Evolutionary conservation across 1,140 invertebrate species (phyloP).

Genomic region (Eurytemora carolleeae): DNA sequence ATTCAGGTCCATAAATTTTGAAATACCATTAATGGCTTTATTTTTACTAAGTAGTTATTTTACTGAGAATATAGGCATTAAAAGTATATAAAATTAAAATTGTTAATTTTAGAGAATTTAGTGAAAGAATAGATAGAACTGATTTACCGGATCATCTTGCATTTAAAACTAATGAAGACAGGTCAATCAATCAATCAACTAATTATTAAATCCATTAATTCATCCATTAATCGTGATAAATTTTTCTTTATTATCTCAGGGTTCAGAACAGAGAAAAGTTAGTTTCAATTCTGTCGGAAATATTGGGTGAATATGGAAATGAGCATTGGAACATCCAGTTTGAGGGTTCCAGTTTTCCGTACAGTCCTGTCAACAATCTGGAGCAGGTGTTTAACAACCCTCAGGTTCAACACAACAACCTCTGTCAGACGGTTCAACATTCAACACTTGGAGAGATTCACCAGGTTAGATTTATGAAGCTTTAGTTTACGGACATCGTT

Average conservation of each 20-base stretch:
- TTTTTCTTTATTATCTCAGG: too few relatives aligned
- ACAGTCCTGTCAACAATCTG: constrained; percentile 71
- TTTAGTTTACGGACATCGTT: too few relatives aligned
- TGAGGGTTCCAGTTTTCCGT: constrained; percentile 52
- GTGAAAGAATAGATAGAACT: constrained; percentile 37
- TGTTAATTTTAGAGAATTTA: constrained; percentile 26
- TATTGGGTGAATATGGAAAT: constrained; percentile 44
- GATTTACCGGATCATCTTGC: constrained; percentile 39
- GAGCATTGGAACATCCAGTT: constrained; percentile 55
- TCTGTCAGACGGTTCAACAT: neutral
- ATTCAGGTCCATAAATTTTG: neutral
- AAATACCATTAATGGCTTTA: constrained; percentile 18
- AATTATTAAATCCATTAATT: too few relatives aligned
- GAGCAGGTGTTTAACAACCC: constrained; percentile 37
- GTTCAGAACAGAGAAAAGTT: constrained; percentile 53
- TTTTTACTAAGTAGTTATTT: constrained; percentile 5
- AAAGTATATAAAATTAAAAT: too few relatives aligned
- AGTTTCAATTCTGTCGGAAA: constrained; percentile 36
- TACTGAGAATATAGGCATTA: too few relatives aligned
- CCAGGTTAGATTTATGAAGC: neutral
- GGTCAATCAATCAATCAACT: neutral
- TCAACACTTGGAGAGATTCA: neutral
- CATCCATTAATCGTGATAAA: too few relatives aligned
- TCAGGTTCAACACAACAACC: neutral
- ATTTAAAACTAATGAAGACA: constrained; percentile 25